Evolutionary conservation across 2,888 invertebrate genomes (phyloP), one percentile per base, ranked within the genome.

Genomic region (Tenthredo livida): DNA sequence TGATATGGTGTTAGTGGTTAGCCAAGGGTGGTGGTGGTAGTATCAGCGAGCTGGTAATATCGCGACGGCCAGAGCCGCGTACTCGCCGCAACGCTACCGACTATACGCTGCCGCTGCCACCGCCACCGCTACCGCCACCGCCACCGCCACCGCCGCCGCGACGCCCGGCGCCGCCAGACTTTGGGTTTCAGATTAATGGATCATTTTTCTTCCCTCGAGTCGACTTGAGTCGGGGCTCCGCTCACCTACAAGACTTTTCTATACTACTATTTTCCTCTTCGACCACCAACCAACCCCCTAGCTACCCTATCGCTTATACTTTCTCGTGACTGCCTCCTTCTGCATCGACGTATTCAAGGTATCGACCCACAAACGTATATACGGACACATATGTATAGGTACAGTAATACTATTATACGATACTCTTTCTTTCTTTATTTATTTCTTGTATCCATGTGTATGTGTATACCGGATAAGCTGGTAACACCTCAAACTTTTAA

Each of bases 101-200:
- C 37, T 6, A 6, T 86, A 87, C 88, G 17, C 73, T 10, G 25
- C n/a, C 73, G 15, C 1, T 40, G 10, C 75, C 29, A 29, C 33
- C 37, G 12, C 17, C 17, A n/a, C 33, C 12, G 88, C 73, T 86
- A 87, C 88, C 88, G 89, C 88, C 88, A 88, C 87, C 88, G 87
- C 87, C 87, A 86, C 86, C 86, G 89, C 87, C 86, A 90, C 89
- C 91, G 93, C 91, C 92, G 91, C 90, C 91, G 90, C 91, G 93
- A 92, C 92, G 93, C 92, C 93, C 94, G 96, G 96, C 96, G 96
- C 96, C 96, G 95, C 95, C 96, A 96, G 96, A 96, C 96, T 96
- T 96, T 96, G 95, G 95, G 94, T 94, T 94, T 95, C 95, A 96
- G 96, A 96, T 96, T 96, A 96, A 96, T 96, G 96, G 96, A 96